These are phyloP conservation scores for Bradypus variegatus DNA, from an alignment of 2,797 vertebrate species.

Conservation along the genomic window DNA sequence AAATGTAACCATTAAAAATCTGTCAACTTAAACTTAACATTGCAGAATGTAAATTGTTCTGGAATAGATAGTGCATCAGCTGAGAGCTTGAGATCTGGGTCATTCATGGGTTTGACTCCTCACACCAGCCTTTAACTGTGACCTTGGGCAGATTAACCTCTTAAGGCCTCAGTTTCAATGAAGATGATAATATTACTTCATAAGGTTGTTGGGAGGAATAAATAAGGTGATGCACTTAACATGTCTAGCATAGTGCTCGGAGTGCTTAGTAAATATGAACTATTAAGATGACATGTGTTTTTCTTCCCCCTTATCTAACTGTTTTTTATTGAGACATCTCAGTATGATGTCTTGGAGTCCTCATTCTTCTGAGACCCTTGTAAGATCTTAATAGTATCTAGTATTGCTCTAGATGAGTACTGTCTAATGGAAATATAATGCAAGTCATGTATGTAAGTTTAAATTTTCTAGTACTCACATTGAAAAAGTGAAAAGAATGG, in stretches of 20 bases:
- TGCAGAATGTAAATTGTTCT: not conserved
- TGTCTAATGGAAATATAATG: not conserved
- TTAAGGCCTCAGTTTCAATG: not conserved
- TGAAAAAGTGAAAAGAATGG: not conserved
- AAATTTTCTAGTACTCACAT: not conserved
- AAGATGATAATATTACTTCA: not conserved
- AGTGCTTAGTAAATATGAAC: not conserved
- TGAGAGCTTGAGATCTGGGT: not conserved
- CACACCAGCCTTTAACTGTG: not conserved
- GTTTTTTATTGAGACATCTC: not conserved
- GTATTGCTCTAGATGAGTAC: not conserved
- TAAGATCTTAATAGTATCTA: not conserved
- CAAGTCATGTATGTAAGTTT: not conserved
- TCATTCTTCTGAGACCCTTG: not conserved
- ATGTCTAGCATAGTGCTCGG: not conserved
- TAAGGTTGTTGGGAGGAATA: not conserved
- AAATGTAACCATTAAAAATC: not conserved
- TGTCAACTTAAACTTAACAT: not conserved
- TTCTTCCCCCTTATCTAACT: not conserved
- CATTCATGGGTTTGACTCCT: conserved; percentile 1
- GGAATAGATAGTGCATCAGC: not conserved
- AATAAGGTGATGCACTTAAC: not conserved
- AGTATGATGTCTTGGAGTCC: not conserved
- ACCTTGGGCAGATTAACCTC: not conserved
- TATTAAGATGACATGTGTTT: not conserved